Evolutionary conservation across 2,797 vertebrate genomes (phyloP).

Genomic region (Picus viridis): DNA sequence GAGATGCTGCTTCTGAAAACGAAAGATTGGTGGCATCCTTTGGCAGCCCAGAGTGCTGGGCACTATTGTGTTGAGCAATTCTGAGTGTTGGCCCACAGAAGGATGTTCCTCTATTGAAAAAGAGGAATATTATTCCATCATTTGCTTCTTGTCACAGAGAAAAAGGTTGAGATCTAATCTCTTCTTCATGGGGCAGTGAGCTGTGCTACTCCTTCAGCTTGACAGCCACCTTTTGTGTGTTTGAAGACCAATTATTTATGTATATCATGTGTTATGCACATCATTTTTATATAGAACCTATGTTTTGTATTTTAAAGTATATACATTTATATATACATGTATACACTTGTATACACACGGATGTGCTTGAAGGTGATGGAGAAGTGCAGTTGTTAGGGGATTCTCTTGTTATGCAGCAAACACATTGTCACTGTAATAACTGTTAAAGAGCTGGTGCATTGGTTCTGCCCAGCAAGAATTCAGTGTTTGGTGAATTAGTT

Average conservation of each 20-base stretch:
- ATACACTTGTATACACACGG: background rate
- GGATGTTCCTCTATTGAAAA: background rate
- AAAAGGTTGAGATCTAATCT: background rate
- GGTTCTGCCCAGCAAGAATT: background rate
- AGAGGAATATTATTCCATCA: background rate
- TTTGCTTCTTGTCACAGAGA: background rate
- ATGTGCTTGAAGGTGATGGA: background rate
- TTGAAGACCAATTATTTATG: background rate
- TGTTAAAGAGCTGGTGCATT: background rate
- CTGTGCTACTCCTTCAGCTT: background rate
- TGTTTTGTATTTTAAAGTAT: background rate
- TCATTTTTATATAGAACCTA: background rate
- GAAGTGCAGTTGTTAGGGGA: background rate
- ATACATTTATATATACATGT: background rate
- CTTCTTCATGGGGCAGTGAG: background rate
- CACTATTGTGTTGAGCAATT: background rate
- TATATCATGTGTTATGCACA: background rate
- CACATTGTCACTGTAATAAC: rapidly evolving
- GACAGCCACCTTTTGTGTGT: background rate
- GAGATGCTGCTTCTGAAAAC: background rate
- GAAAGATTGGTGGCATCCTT: background rate
- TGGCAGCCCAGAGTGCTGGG: background rate
- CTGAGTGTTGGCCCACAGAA: background rate
- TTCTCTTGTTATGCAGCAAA: background rate
- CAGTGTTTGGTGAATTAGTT: background rate